Conservation (phyloP, 2,888 invertebrate genomes). For the Stratiomys singularior region DNA sequence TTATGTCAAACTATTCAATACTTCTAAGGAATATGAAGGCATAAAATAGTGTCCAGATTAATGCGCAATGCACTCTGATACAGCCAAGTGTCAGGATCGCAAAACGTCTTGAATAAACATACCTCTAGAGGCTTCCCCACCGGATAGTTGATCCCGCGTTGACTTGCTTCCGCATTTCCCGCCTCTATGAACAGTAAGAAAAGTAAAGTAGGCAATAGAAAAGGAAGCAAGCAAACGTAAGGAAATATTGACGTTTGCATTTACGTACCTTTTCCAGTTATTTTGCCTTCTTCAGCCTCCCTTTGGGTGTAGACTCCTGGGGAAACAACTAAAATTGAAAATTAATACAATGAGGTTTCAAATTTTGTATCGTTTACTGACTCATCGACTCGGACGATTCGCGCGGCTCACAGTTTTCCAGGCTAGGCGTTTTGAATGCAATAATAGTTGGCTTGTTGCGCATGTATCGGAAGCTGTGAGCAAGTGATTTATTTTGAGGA, state of each 20-base stretch:
- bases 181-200: background rate
- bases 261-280: slow-evolving; percentile 58
- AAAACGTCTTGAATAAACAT: too few species aligned
- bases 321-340: slow-evolving; percentile 52
- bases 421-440: slow-evolving; percentile 84
- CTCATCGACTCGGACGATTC: slow-evolving; percentile 70
- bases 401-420: slow-evolving; percentile 74
- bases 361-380: slow-evolving; percentile 57
- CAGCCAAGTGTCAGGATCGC: too few species aligned
- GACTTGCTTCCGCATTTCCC: slow-evolving; percentile 67
- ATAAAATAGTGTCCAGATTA: too few species aligned
- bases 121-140: slow-evolving; percentile 87
- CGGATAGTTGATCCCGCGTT: slow-evolving; percentile 71
- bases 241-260: slow-evolving; percentile 55
- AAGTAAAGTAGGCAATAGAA: background rate
- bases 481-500: slow-evolving; percentile 82
- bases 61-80: too few species aligned
- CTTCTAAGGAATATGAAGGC: too few species aligned
- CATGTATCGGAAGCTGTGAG: slow-evolving; percentile 91
- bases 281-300: slow-evolving; percentile 73
- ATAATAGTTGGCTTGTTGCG: slow-evolving; percentile 88
- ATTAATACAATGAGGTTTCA: background rate
- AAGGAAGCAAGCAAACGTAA: too few species aligned
- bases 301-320: slow-evolving; percentile 62
- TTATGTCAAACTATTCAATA: too few species aligned